Base-by-base conservation (phyloP, 2,888 invertebrate genomes). In the Cynaeus angustus region DNA sequence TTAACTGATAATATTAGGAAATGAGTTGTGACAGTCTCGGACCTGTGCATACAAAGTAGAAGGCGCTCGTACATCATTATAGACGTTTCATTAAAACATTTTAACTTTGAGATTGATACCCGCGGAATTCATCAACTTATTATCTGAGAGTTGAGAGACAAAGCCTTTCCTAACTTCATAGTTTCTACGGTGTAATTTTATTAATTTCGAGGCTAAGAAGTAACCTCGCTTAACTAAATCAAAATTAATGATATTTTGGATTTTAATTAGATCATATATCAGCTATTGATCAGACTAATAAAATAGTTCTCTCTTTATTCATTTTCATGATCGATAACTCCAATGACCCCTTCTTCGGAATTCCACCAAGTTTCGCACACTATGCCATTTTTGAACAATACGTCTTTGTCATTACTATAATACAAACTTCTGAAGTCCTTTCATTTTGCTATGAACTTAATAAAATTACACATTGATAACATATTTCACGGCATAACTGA, bases 231-330 rank as follows among this genome's bases (percentile, higher is more conserved):
- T 13, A 66, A 66, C 56, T 70, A 62, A 70, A 66, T 55, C 61
- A 66, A 66, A 70, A 66, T 70, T 66, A 70, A 70, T 66, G 58
- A 70, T 66, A 70, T 70, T 58, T 65, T 43, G 30, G 52, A 59
- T 43, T 66, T 70, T 70, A 70, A 70, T 66, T 70, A 45, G 62
- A 70, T 70, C 66, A 62, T 70, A 70, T 66, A 70, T 70, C 66
- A 70, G 30, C 70, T 62, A 70, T 70, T 62, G 70, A 70, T 56
- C 52, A 37, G 45, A 13, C 12, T 9, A 7, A 48, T 28, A 50
- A 61, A 70, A 70, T 66, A 70, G 66, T 70, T 70, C 26, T 50
- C 48, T 61, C 61, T 37, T 66, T 56, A 68, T 61, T 68, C 68
- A 58, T 56, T 68, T 62, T 48, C 16, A 56, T 62, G 48, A 62